These are phyloP conservation scores for Paradisaea rubra DNA, from an alignment of 2,113 vertebrate species.

Conservation along the genomic window DNA sequence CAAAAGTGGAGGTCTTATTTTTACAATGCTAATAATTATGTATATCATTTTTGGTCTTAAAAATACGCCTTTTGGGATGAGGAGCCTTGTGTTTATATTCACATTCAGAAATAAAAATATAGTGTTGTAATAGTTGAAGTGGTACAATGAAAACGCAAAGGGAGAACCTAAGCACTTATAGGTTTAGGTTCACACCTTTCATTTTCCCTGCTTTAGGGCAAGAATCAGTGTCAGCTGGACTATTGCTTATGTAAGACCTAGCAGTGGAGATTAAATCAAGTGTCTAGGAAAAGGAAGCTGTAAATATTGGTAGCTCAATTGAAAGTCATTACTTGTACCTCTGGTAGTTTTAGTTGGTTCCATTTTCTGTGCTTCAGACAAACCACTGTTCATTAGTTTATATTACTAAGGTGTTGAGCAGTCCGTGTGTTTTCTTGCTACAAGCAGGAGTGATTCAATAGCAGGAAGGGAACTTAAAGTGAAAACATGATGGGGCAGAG, in stretches of 20 bases:
- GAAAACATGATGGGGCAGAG: background rate
- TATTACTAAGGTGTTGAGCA: background rate
- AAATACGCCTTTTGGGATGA: background rate
- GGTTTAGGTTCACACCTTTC: background rate
- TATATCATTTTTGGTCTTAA: background rate
- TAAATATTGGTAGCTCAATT: background rate
- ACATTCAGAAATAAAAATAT: background rate
- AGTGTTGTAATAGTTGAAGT: background rate
- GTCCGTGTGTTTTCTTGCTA: background rate
- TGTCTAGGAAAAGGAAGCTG: background rate
- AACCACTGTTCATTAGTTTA: background rate
- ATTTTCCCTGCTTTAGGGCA: background rate
- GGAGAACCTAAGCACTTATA: background rate
- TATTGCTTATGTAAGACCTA: background rate
- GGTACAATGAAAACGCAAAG: background rate
- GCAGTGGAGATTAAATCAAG: background rate
- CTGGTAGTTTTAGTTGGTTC: background rate
- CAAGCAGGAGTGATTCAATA: background rate
- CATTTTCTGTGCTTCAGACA: background rate
- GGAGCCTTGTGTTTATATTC: fast-evolving
- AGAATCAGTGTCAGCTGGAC: background rate
- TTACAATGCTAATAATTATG: background rate
- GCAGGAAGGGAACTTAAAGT: background rate
- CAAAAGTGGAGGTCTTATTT: background rate
- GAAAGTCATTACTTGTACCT: background rate